phyloP scores from a whole-genome alignment of 2,888 invertebrate genomes.

The Sminthurinus aureus region DNA sequence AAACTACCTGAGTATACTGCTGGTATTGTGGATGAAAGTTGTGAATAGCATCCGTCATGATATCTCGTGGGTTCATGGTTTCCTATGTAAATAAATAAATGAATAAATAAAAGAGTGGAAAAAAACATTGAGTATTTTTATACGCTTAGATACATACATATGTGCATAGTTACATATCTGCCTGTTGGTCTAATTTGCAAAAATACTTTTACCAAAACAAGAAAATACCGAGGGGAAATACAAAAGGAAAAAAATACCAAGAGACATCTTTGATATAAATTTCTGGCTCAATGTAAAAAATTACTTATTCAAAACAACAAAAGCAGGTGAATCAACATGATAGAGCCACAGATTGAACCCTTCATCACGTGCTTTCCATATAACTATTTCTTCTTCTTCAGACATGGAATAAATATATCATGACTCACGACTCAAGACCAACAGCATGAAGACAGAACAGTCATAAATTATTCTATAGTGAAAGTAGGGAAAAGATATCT shows the following conservation, averaged over 20 bases:
- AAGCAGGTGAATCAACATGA: neutral
- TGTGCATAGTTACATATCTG: too few species aligned
- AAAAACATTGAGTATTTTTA: too few species aligned
- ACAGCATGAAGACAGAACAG: neutral
- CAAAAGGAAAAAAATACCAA: too few species aligned
- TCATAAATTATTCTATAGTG: neutral
- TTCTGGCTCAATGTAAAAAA: constrained; percentile 33
- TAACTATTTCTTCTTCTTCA: too few species aligned
- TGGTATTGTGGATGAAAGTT: constrained; percentile 99
- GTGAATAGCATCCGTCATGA: constrained; percentile 99
- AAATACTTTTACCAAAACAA: too few species aligned
- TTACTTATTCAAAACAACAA: constrained; percentile 7
- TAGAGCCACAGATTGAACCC: neutral
- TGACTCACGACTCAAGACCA: neutral
- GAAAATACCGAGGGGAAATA: too few species aligned
- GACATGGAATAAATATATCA: too few species aligned
- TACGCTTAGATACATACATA: too few species aligned
- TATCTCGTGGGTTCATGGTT: constrained; percentile 98
- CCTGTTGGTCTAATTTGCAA: too few species aligned
- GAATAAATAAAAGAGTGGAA: neutral
- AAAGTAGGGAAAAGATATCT: neutral
- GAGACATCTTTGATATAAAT: too few species aligned
- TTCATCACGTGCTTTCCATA: too few species aligned
- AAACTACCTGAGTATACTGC: constrained; percentile 86
- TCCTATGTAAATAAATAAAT: constrained; percentile 70